Evolutionary conservation across 2,113 vertebrate species (phyloP).

Genomic region (Lepus europaeus): DNA sequence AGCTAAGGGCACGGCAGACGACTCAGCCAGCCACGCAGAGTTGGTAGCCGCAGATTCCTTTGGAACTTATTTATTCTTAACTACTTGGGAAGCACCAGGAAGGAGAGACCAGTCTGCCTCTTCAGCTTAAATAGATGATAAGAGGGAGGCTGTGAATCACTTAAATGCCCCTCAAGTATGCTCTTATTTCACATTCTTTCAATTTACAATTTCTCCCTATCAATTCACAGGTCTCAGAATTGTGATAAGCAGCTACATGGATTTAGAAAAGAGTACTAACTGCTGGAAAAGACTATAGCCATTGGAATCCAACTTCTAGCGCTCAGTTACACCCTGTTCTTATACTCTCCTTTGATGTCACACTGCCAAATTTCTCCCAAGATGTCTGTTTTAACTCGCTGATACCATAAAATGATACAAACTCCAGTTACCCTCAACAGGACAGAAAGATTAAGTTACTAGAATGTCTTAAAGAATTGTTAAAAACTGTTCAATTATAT

Average conservation of each 20-base stretch:
- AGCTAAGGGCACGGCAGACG: not conserved
- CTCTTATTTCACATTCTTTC: not conserved
- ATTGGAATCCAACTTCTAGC: not conserved
- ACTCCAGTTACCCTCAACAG: constrained; percentile 56
- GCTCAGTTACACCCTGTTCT: not conserved
- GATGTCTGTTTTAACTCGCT: not conserved
- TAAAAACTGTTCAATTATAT: constrained; percentile 6
- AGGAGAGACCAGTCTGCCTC: not conserved
- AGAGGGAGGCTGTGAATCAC: not conserved
- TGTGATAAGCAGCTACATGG: not conserved
- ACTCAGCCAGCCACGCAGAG: not conserved
- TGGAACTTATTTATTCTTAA: constrained; percentile 35
- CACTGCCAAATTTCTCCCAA: not conserved
- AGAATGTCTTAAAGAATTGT: constrained; percentile 50
- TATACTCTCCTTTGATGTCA: constrained; percentile 31
- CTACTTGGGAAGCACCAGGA: constrained; percentile 36
- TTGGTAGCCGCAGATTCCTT: not conserved
- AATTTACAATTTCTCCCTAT: not conserved
- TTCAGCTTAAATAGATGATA: not conserved
- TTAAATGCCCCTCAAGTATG: not conserved
- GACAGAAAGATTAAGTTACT: constrained; percentile 56
- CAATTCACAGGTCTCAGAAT: not conserved
- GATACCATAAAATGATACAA: constrained; percentile 28
- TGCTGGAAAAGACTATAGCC: not conserved
- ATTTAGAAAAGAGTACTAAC: constrained; percentile 28